Evolutionary conservation across 1,140 invertebrate species (phyloP).

Genomic region (Pantala flavescens): DNA sequence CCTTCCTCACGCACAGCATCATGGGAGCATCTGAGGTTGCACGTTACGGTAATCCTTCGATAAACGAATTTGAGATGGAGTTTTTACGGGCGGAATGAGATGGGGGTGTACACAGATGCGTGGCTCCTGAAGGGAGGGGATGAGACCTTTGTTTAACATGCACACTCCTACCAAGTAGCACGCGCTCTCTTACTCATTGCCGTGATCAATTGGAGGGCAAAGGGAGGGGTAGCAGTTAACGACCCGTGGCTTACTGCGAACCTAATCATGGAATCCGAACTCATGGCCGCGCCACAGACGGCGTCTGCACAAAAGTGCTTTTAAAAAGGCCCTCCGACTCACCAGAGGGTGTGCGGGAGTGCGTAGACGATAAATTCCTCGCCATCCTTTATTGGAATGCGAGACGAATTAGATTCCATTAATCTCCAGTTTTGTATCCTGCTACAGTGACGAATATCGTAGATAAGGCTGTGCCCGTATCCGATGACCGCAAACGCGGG

Average conservation of each 20-base stretch:
- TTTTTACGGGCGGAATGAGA: neutral
- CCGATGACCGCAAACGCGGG: no score
- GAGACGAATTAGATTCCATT: no score
- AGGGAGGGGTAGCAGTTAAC: neutral
- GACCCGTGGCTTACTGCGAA: slow-evolving; percentile 2
- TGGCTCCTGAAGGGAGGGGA: neutral
- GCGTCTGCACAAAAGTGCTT: no score
- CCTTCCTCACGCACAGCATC: neutral
- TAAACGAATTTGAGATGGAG: slow-evolving; percentile 2
- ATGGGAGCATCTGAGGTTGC: neutral
- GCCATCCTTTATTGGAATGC: no score
- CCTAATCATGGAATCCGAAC: neutral
- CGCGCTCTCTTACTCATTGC: neutral
- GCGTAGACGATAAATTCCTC: no score
- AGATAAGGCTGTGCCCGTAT: no score
- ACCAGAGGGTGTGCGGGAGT: no score
- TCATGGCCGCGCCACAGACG: neutral
- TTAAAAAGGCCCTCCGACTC: no score
- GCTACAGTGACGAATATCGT: no score
- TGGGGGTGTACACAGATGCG: neutral
- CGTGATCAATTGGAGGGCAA: no score
- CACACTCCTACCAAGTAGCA: slow-evolving; percentile 3
- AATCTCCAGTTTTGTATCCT: no score
- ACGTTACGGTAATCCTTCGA: slow-evolving; percentile 4
- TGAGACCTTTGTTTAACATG: neutral